Evolutionary conservation across 2,797 vertebrate genomes (phyloP), one percentile per base, ranked within the genome.

Genomic region (Chiloscyllium punctatum): DNA sequence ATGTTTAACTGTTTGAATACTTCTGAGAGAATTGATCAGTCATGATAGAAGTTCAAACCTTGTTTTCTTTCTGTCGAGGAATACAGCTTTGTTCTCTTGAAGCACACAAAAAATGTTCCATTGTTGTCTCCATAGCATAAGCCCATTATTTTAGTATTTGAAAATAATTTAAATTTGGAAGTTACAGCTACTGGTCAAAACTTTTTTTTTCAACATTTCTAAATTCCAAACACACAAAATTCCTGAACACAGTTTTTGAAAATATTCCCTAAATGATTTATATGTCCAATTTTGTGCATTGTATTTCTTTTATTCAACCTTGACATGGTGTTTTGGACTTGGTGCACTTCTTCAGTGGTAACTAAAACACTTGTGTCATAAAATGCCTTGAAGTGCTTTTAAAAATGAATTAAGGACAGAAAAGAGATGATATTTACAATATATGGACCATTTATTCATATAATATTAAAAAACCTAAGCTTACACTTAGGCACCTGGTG

Each of bases 381-480:
- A 92, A 68, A 68, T 16, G 33, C 66, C 33, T 91, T n/a, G 33
- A 66, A 91, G n/a, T 23, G 62, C 33, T 68, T 92, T 62, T 66
- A 48, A 88, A 33, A 68, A 68, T 92, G 62, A 77, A 77, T 77
- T 77, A 33, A 95, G 71, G 71, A 33, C 9, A 53, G 23, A 72
- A 77, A 51, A 15, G 48, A 95, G 15, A 42, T 53, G 48, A 53
- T 95, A 27, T 95, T 8, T 53, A 74, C 71, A 95, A 53, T 71
- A 77, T 95, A 51, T 95, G 94, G 71, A 48, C 42, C 4, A 77
- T 95, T 57, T 74, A 95, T 95, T 74, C 51, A 53, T 57, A 27
- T 77, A 53, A 30, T n/a, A 77, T 95, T 95, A 95, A 95, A 77
- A n/a, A 33, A 53, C 48, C 94, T 27, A 74, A 51, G 48, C 48